Conservation (phyloP, 2,888 invertebrate species). For the Pyrrhia umbra region DNA sequence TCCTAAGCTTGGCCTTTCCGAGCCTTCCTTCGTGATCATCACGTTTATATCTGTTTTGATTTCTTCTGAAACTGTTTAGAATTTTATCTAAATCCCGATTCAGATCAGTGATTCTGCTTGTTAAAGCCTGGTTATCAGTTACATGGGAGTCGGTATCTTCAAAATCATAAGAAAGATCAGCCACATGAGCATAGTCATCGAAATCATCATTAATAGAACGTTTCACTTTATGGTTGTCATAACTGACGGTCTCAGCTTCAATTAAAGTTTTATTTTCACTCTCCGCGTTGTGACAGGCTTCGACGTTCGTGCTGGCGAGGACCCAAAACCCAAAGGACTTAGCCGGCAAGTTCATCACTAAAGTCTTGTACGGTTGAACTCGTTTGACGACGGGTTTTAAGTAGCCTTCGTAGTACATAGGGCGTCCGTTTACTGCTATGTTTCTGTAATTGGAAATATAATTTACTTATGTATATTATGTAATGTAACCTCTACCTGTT, state of each 20-base stretch:
- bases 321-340: slow-evolving; percentile 94
- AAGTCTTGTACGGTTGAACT: slow-evolving; percentile 86
- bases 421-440: slow-evolving; percentile 91
- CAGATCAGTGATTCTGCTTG: slow-evolving; percentile 67
- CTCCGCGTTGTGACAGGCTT: slow-evolving; percentile 85
- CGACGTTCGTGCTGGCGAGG: slow-evolving; percentile 91
- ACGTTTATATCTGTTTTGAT: slow-evolving; percentile 67
- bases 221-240: slow-evolving; percentile 64
- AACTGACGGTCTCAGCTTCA: slow-evolving; percentile 58
- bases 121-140: slow-evolving; percentile 63
- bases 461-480: neutral
- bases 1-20: slow-evolving; percentile 56
- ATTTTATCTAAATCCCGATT: slow-evolving; percentile 73
- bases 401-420: slow-evolving; percentile 90
- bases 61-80: slow-evolving; percentile 62
- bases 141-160: slow-evolving; percentile 54
- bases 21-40: slow-evolving; percentile 58
- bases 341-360: slow-evolving; percentile 91
- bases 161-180: slow-evolving; percentile 61
- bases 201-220: slow-evolving; percentile 68
- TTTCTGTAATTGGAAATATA: slow-evolving; percentile 79
- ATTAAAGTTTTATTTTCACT: slow-evolving; percentile 58
- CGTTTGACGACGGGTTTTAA: slow-evolving; percentile 89
- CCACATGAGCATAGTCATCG: slow-evolving; percentile 51
- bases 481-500: no score